Conservation (phyloP, 2,113 vertebrate genomes). For the Pholis gunnellus region DNA sequence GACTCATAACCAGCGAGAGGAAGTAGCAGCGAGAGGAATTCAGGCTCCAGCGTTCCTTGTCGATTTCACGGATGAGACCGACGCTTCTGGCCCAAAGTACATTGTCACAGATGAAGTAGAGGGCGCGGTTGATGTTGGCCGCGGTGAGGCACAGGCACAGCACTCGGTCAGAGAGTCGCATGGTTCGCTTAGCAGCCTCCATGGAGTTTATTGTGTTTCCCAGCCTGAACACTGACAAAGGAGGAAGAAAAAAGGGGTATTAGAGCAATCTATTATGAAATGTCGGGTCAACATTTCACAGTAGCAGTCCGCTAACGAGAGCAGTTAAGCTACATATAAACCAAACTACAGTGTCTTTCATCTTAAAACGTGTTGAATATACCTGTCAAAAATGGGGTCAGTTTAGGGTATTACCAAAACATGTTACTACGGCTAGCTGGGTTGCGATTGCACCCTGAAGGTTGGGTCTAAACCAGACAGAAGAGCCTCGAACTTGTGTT, state of each 20-base stretch:
- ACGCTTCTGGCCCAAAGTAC: constrained; percentile 87
- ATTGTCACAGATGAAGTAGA: constrained; percentile 92
- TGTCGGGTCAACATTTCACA: constrained; percentile 12
- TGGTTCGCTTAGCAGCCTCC: constrained; percentile 85
- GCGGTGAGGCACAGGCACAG: constrained; percentile 88
- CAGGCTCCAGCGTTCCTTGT: constrained; percentile 87
- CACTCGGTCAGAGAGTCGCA: constrained; percentile 83
- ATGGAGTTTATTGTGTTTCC: constrained; percentile 90
- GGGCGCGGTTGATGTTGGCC: constrained; percentile 87
- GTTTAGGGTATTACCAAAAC: too few species aligned
- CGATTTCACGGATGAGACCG: constrained; percentile 81
- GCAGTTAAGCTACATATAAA: neutral
- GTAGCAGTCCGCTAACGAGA: neutral
- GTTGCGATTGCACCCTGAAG: too few species aligned
- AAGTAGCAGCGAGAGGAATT: constrained; percentile 89
- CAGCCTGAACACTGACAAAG: constrained; percentile 92
- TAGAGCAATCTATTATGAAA: constrained; percentile 45
- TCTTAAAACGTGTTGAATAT: neutral
- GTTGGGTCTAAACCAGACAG: too few species aligned
- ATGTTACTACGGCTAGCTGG: too few species aligned
- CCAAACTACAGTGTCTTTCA: neutral
- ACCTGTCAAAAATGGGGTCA: too few species aligned
- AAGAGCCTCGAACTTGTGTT: too few species aligned
- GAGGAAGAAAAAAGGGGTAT: constrained; percentile 49
- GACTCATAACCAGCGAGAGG: constrained; percentile 86